These are phyloP conservation scores for Megaceryle maxima DNA, from an alignment of 2,113 vertebrate species.

Conservation along the genomic window DNA sequence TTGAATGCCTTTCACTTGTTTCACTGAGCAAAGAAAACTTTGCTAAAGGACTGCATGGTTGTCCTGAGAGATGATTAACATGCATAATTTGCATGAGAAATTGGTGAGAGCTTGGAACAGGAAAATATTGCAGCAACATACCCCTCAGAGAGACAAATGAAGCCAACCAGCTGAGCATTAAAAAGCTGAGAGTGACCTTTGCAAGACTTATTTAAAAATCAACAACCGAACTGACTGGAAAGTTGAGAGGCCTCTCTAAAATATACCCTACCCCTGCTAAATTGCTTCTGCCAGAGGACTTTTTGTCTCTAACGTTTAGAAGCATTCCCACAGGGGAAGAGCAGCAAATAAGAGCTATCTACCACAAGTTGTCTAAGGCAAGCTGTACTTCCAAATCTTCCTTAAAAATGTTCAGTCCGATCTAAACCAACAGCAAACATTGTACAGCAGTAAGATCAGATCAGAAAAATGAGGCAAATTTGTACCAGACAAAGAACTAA, in stretches of 20 bases:
- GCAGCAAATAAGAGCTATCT: not conserved
- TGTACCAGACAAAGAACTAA: slow-evolving; percentile 10
- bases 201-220: slow-evolving; percentile 19
- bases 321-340: not conserved
- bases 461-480: not conserved
- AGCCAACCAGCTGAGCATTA: not conserved
- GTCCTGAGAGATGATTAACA: not conserved
- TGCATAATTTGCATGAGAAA: slow-evolving; percentile 13
- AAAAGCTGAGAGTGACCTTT: not conserved
- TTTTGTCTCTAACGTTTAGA: not conserved
- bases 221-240: not conserved
- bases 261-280: not conserved
- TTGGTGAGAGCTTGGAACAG: not conserved
- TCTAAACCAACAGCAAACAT: slow-evolving; percentile 14
- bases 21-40: not conserved
- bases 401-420: slow-evolving; percentile 13
- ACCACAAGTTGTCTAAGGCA: not conserved
- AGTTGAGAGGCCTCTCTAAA: not conserved
- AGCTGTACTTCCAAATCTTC: not conserved
- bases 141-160: slow-evolving; percentile 13
- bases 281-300: not conserved
- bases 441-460: not conserved
- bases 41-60: not conserved
- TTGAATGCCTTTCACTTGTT: not conserved
- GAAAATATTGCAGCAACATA: not conserved